Base-by-base conservation (phyloP, 2,888 invertebrate genomes). In the Aphodius granarius region DNA sequence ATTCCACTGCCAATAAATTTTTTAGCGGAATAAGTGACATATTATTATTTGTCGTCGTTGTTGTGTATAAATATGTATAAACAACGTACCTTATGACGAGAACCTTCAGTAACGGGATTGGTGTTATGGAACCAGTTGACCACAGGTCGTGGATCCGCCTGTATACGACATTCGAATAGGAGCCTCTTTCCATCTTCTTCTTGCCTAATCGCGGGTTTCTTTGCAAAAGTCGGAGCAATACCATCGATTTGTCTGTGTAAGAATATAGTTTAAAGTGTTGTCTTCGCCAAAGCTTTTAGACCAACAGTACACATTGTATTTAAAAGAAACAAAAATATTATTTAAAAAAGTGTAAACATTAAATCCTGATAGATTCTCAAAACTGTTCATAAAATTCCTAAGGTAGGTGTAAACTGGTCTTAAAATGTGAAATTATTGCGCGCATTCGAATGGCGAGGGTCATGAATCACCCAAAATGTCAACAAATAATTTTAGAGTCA, bases 161-260 rank as follows among this genome's bases (percentile, higher is more conserved):
- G 95, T 85, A 97, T 96, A 86, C 96, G 93, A 89, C 97, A 97
- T 90, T 97, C 97, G 89, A 97, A 97, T 83, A 97, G 91, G 83
- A 97, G 90, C 87, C 96, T 91, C 89, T 96, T 96, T 83, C 97
- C 97, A 88, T 97, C 97, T 88, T 97, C 97, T 88, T 97, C 97
- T 89, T 98, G 98, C 87, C 97, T 92, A 88, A 98, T 98, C 83
- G 97, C 94, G 79, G 98, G 98, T 89, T 98, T 98, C 90, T 97
- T 97, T 89, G 97, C 94, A 90, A 98, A 98, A 86, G 97, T 97
- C 86, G 98, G 98, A 89, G 98, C 97, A 88, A 96, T 94, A 86
- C 97, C 97, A 91, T 97, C 97, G 90, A 97, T 95, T 96, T 97
- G 97, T 91, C 97, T 97, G 89, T 13, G 3, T 43, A 43, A 43